These are phyloP conservation scores for Sarcophaga subvicina DNA, from an alignment of 2,888 invertebrate genomes.

Conservation along the genomic window DNA sequence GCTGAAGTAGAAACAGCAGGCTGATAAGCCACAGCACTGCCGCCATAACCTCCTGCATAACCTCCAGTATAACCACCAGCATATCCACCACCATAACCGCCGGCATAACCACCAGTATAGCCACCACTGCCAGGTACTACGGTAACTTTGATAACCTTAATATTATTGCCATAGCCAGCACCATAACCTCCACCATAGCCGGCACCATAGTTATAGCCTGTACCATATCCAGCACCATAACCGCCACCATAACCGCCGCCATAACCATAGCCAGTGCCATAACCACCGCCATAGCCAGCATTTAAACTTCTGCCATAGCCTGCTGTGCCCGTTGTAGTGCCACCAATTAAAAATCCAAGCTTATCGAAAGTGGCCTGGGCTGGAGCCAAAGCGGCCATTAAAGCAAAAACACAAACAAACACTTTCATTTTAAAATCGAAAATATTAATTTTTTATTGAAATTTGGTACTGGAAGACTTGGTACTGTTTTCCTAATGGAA, in stretches of 20 bases:
- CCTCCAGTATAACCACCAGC: slow-evolving; percentile 45
- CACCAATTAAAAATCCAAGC: slow-evolving; percentile 73
- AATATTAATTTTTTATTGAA: slow-evolving; percentile 1
- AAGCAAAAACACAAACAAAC: slow-evolving; percentile 47
- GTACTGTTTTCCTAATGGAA: slow-evolving; percentile 57
- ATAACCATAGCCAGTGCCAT: slow-evolving; percentile 37
- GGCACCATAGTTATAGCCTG: slow-evolving; percentile 32
- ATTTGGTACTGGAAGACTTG: background rate
- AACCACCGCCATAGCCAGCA: slow-evolving; percentile 47
- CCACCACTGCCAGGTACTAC: slow-evolving; percentile 72
- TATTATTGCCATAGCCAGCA: slow-evolving; percentile 70
- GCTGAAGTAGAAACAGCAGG: slow-evolving; percentile 38
- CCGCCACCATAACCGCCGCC: slow-evolving; percentile 56
- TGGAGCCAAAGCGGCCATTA: slow-evolving; percentile 66
- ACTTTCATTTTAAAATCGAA: slow-evolving; percentile 70
- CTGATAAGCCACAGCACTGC: slow-evolving; percentile 31
- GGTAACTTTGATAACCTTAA: slow-evolving; percentile 76
- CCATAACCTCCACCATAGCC: slow-evolving; percentile 61
- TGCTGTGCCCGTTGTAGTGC: slow-evolving; percentile 12
- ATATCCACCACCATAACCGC: slow-evolving; percentile 50
- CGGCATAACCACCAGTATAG: slow-evolving; percentile 6
- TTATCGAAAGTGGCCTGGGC: slow-evolving; percentile 75
- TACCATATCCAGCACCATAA: slow-evolving; percentile 64
- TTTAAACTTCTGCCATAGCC: slow-evolving; percentile 55
- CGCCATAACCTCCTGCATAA: slow-evolving; percentile 35